A percentile compares a stretch with the other conserved stretches of the same genome.
Evolutionary conservation across 2,888 invertebrate genomes (phyloP).

Genomic region (Unio pictorum): DNA sequence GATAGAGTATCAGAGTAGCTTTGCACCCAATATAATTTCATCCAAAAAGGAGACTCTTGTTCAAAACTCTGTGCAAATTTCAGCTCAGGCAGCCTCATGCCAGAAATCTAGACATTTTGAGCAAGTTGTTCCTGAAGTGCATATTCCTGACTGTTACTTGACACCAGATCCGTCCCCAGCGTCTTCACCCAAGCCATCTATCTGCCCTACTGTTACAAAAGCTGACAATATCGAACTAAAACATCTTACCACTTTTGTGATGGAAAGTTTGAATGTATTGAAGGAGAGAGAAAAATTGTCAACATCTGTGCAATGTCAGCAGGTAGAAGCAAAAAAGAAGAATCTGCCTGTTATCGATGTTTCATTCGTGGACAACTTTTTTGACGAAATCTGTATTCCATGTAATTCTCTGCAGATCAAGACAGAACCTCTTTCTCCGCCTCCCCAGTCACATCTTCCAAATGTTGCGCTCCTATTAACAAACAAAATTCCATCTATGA

Average conservation of each 20-base stretch:
- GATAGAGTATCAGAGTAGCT: conserved; percentile 36
- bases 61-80: conserved; percentile 28
- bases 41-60: conserved; percentile 19
- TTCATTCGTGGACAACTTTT: conserved; percentile 52
- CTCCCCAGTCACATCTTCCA: neutral
- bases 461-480: neutral
- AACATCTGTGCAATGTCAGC: conserved; percentile 16
- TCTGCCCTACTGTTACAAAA: conserved; percentile 7
- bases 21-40: conserved; percentile 18
- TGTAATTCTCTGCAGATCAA: conserved; percentile 20
- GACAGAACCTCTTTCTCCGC: conserved; percentile 26
- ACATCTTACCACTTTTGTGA: conserved; percentile 39
- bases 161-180: conserved; percentile 64
- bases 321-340: conserved; percentile 23
- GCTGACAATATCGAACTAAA: conserved; percentile 45
- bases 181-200: conserved; percentile 52
- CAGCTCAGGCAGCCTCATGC: conserved; percentile 9
- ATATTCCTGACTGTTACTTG: conserved; percentile 58
- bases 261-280: conserved; percentile 25
- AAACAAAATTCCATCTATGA: conserved; percentile 1
- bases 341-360: conserved; percentile 52
- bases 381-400: conserved; percentile 32
- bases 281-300: conserved; percentile 16
- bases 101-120: conserved; percentile 18
- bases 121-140: conserved; percentile 56